Evolutionary conservation across 2,888 invertebrate species (phyloP), one percentile per base, ranked within the genome.

Genomic region (Oscheius sp.): DNA sequence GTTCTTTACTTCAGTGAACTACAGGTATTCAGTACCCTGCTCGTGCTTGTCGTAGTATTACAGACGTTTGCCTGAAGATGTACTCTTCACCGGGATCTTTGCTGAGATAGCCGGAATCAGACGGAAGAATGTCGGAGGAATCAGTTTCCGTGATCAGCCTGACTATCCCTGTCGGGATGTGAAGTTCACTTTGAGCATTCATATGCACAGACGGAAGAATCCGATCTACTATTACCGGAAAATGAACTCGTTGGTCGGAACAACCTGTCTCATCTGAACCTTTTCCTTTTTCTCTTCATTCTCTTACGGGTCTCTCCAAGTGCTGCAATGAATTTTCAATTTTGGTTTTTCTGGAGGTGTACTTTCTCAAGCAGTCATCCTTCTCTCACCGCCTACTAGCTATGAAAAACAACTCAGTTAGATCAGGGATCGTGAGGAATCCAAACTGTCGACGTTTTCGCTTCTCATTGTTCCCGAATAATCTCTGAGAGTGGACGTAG

Each of bases 31-130:
- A 10, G 33, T 9, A 1, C 7, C 42, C 7, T 7, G 3, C 7
- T 42, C 42, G 4, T 42, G 42, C 42, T 5, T 29, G 2, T 2
- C 37, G 11, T 9, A 70, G 13, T 2, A 37, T 11, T 76, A 63
- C 73, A 76, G 79, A 71, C 75, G 76, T 48, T 73, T 81, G 2
- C 78, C 82, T 0, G 82, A 83, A 76, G 83, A 83, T 65, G 81
- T 81, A 48, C 66, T 83, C 1, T 75, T 81, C 73, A 83, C 77
- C 1, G 83, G 83, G 21, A 77, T 83, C 37, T 75, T 82, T 1
- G 79, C 82, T 10, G 79, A 80, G 48, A 66, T 53, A 0, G 78
- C 79, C 2, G 78, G 76, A 2, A 73, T 79, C 50, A 37, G 68
- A 48, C 68, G 81, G 9, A 75, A 75, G 48, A 78, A 77, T 58